Evolutionary conservation across 30 jellyfish, hydroid and myxozoan species (phyloP), one percentile per base, ranked within the genome.

Genomic region (Aurelia sp.): DNA sequence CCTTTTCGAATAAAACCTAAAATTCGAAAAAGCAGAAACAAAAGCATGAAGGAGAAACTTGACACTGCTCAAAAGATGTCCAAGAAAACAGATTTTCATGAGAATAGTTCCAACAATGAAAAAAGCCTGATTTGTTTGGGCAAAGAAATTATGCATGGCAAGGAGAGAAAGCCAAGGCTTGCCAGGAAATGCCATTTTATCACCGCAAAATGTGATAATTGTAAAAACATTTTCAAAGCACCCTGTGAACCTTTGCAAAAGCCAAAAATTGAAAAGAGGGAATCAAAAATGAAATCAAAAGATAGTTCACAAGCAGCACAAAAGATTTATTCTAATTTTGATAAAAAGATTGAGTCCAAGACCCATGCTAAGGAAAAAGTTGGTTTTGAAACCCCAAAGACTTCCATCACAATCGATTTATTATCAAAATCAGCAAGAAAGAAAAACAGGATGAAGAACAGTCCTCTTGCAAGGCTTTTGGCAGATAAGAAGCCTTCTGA

Each of bases 391-490:
- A 80, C 90, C 20, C 90, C 90, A 7, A 66, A 65, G 48, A n/a
- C 52, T 18, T 22, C 6, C 0, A 4, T 5, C 10, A 11, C 51
- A n/a, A 12, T 13, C 16, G 7, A 9, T 44, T 2, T 44, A 2
- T 21, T 35, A 21, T 16, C 40, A 5, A 35, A 62, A 17, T 81
- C 84, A 4, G 47, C 76, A 17, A 57, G 63, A 3, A 81, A 81
- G 84, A 81, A 62, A 35, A 50, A 55, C 53, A 22, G 82, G 17
- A 47, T 68, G 57, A 67, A 21, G 40, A 57, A 81, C 57, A 81
- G 84, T 41, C 91, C 91, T 64, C 63, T 81, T 15, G 84, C 91
- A 20, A 81, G 68, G 18, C 53, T 66, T 19, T 67, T 81, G 27
- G 70, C 68, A 15, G 27, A 52, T 10, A 72, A 53, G 80, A 67